Evolutionary conservation across 1,140 invertebrate genomes (phyloP).

Genomic region (Amphibalanus amphitrite): DNA sequence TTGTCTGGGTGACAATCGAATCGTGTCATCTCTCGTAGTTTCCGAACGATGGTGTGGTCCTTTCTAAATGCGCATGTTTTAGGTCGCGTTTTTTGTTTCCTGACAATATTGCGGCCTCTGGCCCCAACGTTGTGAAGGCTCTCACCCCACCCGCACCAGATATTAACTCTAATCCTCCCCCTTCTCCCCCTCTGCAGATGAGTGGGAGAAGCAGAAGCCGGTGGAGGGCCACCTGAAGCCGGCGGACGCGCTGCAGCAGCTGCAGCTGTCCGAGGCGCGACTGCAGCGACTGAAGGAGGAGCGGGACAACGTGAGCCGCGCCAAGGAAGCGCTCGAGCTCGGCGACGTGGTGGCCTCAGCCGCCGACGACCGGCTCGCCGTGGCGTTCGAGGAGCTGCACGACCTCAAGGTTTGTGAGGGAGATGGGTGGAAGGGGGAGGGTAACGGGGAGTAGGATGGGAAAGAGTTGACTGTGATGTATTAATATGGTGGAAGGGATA

Average conservation of each 20-base stretch:
- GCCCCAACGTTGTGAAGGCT: no score
- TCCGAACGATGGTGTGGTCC: no score
- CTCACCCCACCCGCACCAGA: no score
- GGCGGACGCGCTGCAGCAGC: slow-evolving; percentile 76
- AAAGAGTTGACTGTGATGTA: no score
- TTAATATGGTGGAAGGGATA: slow-evolving; percentile 97
- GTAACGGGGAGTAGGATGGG: no score
- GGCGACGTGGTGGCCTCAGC: slow-evolving; percentile 56
- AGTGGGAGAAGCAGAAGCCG: slow-evolving; percentile 96
- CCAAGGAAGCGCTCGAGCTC: slow-evolving; percentile 93
- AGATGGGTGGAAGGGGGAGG: no score
- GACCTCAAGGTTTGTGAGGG: slow-evolving; percentile 62
- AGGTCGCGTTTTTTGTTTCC: no score
- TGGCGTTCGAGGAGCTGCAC: slow-evolving; percentile 91
- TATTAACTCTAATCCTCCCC: no score
- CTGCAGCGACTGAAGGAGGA: slow-evolving; percentile 91
- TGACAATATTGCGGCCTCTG: no score
- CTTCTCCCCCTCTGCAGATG: slow-evolving; percentile 28
- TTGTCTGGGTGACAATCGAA: no score
- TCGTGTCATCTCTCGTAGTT: no score
- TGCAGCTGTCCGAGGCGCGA: slow-evolving; percentile 86
- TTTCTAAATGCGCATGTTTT: no score
- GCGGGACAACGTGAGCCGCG: slow-evolving; percentile 90
- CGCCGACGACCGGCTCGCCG: slow-evolving; percentile 71
- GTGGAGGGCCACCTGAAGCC: slow-evolving; percentile 84